A percentile compares a stretch with the other conserved stretches of the same genome.
phyloP scores from a whole-genome alignment of 2,888 invertebrate genomes.

The Eilema griseolum region DNA sequence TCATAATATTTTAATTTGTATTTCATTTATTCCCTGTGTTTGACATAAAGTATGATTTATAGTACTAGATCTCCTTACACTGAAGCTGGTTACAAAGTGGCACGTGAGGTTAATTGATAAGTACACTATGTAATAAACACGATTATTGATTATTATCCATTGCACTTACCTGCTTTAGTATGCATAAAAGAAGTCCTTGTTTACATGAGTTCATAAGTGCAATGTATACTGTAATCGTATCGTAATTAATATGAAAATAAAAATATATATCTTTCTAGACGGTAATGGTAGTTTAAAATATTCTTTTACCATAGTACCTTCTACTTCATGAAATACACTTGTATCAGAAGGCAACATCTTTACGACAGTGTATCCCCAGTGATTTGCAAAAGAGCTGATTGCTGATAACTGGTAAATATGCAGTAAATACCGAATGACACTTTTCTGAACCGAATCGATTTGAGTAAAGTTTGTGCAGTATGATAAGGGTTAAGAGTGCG shows the following conservation, averaged over 20 bases:
- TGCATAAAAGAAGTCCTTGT: constrained; percentile 15
- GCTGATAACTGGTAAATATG: not conserved
- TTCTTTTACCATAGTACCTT: no score
- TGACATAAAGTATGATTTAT: constrained; percentile 39
- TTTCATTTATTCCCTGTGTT: not conserved
- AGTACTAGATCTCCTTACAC: constrained; percentile 32
- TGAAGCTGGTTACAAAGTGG: constrained; percentile 30
- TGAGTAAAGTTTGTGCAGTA: not conserved
- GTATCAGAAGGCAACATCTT: not conserved
- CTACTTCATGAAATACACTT: no score
- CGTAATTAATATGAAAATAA: no score
- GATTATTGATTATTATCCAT: constrained; percentile 22
- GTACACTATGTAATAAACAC: constrained; percentile 12
- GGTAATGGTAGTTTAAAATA: no score
- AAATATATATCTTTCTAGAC: no score
- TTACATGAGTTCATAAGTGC: not conserved
- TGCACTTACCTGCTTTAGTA: constrained; percentile 11
- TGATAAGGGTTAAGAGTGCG: no score
- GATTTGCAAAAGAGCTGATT: not conserved
- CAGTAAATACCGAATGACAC: not conserved
- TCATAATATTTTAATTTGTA: constrained; percentile 4
- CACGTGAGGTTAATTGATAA: constrained; percentile 29
- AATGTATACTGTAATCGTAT: not conserved
- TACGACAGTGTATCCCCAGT: no score
- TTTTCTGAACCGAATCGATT: not conserved